Evolutionary conservation across 2,113 vertebrate genomes (phyloP), one percentile per base, ranked within the genome.

Genomic region (Nothobranchius kuhntae): DNA sequence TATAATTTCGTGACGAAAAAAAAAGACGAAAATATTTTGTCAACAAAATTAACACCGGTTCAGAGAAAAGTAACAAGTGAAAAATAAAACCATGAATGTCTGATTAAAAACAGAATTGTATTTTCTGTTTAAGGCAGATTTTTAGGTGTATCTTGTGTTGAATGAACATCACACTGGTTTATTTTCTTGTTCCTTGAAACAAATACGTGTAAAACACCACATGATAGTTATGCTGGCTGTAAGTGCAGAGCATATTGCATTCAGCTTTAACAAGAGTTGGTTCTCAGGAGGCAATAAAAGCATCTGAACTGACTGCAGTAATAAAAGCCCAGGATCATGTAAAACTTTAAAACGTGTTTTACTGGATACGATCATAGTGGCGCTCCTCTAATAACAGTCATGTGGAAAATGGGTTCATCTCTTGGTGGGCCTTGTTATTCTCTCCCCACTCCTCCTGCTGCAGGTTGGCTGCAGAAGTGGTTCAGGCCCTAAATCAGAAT

Each of bases 401-500:
- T 78, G 53, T 65, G 78, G 73, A 68, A 69, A 66, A 81, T 75
- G 63, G 50, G 68, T 75, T 77, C 71, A 79, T 81, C 71, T 78
- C 47, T 65, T 68, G 45, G 62, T 70, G 45, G 60, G 58, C 60
- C 60, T 72, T 81, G 77, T 86, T 80, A 74, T 76, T 75, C 71
- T 80, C 65, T 64, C 53, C 54, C 46, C 58, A 51, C 56, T 38
- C 59, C 46, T 48, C 13, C 15, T 40, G 21, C 21, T 21, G 21
- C 54, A 60, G 21, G 21, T 1, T 81, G 75, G 81, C 42, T 35
- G n/a, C 53, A 65, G 73, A 86, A 80, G 17, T 67, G 71, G 71
- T 60, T 71, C 65, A 17, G 63, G 81, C 73, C 71, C 68, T 73
- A 68, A 86, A 83, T 83, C 78, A 83, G 75, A 84, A 82, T 75